Conservation (phyloP, 2,888 invertebrate genomes). For the Caenorhabditis wallacei region DNA sequence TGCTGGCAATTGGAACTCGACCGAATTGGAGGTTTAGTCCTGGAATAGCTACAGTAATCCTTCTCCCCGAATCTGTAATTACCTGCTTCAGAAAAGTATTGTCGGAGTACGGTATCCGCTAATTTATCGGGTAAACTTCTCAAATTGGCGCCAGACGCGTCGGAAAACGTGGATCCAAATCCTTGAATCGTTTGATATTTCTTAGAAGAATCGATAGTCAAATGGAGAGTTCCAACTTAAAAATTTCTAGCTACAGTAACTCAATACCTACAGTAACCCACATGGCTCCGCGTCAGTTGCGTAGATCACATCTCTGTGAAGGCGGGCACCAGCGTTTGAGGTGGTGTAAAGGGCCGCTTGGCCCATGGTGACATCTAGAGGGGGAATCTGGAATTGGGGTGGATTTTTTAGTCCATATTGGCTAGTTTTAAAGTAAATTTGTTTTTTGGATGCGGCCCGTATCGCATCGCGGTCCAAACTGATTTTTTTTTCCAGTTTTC, state of each 20-base stretch:
- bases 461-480: no score
- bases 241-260: slow-evolving; percentile 9
- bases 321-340: slow-evolving; percentile 63
- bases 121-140: slow-evolving; percentile 54
- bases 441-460: no score
- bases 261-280: slow-evolving; percentile 6
- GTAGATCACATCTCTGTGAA: slow-evolving; percentile 60
- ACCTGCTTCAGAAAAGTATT: slow-evolving; percentile 56
- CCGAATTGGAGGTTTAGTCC: slow-evolving; percentile 57
- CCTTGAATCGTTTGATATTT: slow-evolving; percentile 58
- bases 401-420: no score
- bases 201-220: slow-evolving; percentile 55
- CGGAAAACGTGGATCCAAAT: slow-evolving; percentile 60
- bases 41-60: slow-evolving; percentile 8
- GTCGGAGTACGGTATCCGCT: slow-evolving; percentile 47
- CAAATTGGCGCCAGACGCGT: slow-evolving; percentile 54
- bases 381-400: slow-evolving; percentile 50
- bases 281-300: slow-evolving; percentile 57
- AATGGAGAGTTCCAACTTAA: slow-evolving; percentile 55
- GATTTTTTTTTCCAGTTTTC: slow-evolving; percentile 67
- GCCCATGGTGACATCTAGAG: slow-evolving; percentile 58
- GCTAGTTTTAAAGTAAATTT: no score
- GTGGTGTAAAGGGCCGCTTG: slow-evolving; percentile 69
- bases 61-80: no score
- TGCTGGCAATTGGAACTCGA: slow-evolving; percentile 58